These are phyloP conservation scores for Silurus glanis DNA, from an alignment of 2,113 vertebrate species.

Conservation along the genomic window DNA sequence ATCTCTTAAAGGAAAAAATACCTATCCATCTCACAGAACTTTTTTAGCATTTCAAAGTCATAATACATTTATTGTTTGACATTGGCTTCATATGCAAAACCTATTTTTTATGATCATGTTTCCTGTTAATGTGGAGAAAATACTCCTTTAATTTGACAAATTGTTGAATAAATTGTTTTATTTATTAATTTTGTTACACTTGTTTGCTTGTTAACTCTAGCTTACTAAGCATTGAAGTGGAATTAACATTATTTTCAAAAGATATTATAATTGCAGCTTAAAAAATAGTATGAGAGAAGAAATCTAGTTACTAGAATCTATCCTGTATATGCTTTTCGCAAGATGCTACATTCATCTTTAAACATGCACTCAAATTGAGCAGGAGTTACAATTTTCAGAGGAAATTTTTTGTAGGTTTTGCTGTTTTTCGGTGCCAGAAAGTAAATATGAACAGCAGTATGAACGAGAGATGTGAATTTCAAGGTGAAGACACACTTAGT, in stretches of 20 bases:
- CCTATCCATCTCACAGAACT: neutral
- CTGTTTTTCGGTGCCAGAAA: neutral
- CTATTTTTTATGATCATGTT: neutral
- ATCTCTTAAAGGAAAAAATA: neutral
- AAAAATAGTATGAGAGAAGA: neutral
- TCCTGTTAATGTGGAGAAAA: neutral
- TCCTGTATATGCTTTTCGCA: neutral
- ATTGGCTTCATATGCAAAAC: neutral
- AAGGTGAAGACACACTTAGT: neutral
- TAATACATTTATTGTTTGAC: neutral
- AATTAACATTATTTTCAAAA: neutral
- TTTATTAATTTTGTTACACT: neutral
- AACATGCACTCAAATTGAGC: neutral
- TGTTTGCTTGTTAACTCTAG: neutral
- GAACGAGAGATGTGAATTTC: neutral
- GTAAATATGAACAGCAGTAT: neutral
- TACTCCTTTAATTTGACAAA: neutral
- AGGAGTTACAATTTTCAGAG: conserved; percentile 12
- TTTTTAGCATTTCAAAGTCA: neutral
- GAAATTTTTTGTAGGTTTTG: conserved; percentile 1
- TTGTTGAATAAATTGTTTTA: neutral
- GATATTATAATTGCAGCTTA: neutral
- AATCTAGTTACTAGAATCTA: neutral
- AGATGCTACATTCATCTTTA: conserved; percentile 11
- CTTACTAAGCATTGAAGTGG: neutral